phyloP scores from a whole-genome alignment of 1,140 invertebrate species.

The Glossosoma conforme region DNA sequence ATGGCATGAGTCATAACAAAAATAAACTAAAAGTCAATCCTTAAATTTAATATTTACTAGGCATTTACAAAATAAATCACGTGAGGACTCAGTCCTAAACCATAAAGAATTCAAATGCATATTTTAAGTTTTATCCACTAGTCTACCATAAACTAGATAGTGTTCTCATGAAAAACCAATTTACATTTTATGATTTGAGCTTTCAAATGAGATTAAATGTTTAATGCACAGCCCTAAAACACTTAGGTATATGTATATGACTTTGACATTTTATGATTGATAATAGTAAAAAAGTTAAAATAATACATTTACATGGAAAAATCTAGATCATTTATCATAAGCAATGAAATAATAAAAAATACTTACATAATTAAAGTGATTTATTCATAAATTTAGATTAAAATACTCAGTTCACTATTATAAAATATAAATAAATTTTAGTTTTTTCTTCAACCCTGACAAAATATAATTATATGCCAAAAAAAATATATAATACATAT shows the following conservation, averaged over 20 bases:
- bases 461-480: too few species aligned
- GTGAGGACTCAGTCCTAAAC: constrained; percentile 11
- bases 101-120: neutral
- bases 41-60: neutral
- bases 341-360: too few species aligned
- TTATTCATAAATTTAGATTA: too few species aligned
- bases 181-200: constrained; percentile 6
- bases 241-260: constrained; percentile 18
- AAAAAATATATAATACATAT: too few species aligned
- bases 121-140: neutral
- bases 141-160: constrained; percentile 21
- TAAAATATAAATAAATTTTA: too few species aligned
- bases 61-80: neutral
- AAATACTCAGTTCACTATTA: too few species aligned
- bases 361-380: too few species aligned
- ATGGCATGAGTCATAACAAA: constrained; percentile 2
- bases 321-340: too few species aligned
- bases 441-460: too few species aligned
- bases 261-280: constrained; percentile 7
- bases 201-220: constrained; percentile 19
- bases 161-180: constrained; percentile 10
- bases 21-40: neutral
- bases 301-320: too few species aligned
- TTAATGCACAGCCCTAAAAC: constrained; percentile 19
- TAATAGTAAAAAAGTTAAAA: too few species aligned